Evolutionary conservation across 2,888 invertebrate genomes (phyloP), one percentile per base, ranked within the genome.

Genomic region (Clusia tigrina): DNA sequence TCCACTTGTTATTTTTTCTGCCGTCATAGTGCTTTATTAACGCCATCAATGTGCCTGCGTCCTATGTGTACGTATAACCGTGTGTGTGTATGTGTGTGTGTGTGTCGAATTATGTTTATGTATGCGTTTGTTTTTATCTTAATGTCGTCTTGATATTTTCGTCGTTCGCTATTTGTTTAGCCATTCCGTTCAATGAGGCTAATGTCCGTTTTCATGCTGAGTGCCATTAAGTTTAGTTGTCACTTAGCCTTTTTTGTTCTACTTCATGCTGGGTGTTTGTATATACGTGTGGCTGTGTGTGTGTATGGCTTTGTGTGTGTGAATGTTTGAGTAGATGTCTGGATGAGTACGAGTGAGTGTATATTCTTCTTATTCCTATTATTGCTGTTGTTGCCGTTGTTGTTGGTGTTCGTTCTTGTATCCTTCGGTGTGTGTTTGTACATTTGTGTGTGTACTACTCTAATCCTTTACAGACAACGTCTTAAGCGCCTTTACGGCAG

Each of bases 161-260:
- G 58, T 57, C 24, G 24, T 54, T 51, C 46, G 57, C 52, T 42
- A 78, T 77, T 74, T 78, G 74, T 74, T 74, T 74, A 78, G 74
- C 77, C 74, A 75, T 75, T 76, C 77, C 74, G 76, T 77, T 80
- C 78, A 78, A 78, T 80, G 78, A 79, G 78, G 78, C 80, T 79
- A 78, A 78, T 78, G 78, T 78, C 79, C 78, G 78, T 74, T 78
- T 80, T 71, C 79, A 74, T 77, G 78, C 76, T 79, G 77, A 80
- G 80, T 79, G 78, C 78, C 80, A 78, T 80, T 78, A 78, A 80
- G 78, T 74, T 79, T 77, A 77, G 76, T 76, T 80, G 79, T 78
- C 80, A 78, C 78, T 78, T 80, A 79, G 79, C 78, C 79, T 77
- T 80, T 79, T 78, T 80, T 73, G 73, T 62, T 59, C 60, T n/a